These are phyloP conservation scores for Holcopasites calliopsidis DNA, from an alignment of 1,140 invertebrate species.

Conservation along the genomic window DNA sequence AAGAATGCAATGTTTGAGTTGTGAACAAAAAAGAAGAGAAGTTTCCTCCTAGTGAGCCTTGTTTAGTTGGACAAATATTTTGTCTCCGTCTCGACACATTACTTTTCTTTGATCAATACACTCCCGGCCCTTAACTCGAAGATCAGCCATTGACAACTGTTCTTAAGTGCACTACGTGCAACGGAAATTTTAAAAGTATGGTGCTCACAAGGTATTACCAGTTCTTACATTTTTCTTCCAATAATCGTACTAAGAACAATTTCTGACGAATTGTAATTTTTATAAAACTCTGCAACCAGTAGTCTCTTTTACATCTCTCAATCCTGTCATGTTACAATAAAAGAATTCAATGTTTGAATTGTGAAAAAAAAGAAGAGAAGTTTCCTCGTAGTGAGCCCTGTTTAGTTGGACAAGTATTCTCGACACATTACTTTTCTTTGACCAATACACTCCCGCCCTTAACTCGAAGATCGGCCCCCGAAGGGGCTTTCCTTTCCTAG, in stretches of 20 bases:
- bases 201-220: constrained; percentile 10
- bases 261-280: too few relatives aligned
- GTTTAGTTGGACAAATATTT: constrained; percentile 59
- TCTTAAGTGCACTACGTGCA: not conserved
- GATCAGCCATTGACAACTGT: constrained; percentile 52
- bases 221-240: not conserved
- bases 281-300: not conserved
- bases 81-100: constrained; percentile 65
- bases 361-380: constrained; percentile 28
- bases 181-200: constrained; percentile 1
- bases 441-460: constrained; percentile 64
- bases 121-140: constrained; percentile 55
- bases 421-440: constrained; percentile 69
- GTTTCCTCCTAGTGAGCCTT: constrained; percentile 65
- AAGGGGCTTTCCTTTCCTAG: constrained; percentile 50
- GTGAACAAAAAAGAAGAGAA: constrained; percentile 21
- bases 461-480: constrained; percentile 64
- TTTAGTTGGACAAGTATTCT: constrained; percentile 55
- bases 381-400: constrained; percentile 66
- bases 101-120: constrained; percentile 70
- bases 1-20: too few relatives aligned
- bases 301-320: not conserved
- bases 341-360: too few relatives aligned
- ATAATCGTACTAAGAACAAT: too few relatives aligned
- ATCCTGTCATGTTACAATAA: too few relatives aligned